A percentile compares a stretch with the other conserved stretches of the same genome.
These are phyloP conservation scores for Diarsia brunnea DNA, from an alignment of 2,888 invertebrate species.

Conservation along the genomic window DNA sequence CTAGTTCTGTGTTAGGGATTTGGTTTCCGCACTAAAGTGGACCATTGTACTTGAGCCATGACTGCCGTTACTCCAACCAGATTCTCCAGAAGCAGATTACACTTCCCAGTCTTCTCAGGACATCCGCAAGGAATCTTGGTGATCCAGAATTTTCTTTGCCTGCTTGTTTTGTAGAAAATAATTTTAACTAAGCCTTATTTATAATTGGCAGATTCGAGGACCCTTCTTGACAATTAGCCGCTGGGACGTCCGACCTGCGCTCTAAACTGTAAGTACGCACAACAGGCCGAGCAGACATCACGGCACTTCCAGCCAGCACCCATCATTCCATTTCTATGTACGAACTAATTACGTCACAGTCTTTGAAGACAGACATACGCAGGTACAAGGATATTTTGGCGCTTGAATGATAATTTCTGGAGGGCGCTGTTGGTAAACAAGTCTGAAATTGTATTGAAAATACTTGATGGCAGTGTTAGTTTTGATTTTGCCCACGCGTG, in stretches of 20 bases:
- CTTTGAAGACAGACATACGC: slow-evolving; percentile 9
- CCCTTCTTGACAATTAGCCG: slow-evolving; percentile 95
- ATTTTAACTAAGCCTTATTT: not conserved
- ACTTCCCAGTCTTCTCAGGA: too few relatives aligned
- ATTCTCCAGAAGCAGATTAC: too few relatives aligned
- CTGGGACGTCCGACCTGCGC: slow-evolving; percentile 92
- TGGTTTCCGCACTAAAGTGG: too few relatives aligned
- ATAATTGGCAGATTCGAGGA: slow-evolving; percentile 86
- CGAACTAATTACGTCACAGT: slow-evolving; percentile 25
- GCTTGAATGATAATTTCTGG: not conserved
- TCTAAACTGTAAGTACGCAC: slow-evolving; percentile 92
- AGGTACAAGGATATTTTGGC: slow-evolving; percentile 4
- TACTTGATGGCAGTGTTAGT: not conserved
- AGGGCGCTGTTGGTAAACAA: not conserved
- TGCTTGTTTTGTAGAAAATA: not conserved
- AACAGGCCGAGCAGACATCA: slow-evolving; percentile 80
- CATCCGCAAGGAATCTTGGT: too few relatives aligned
- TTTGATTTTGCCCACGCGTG: not conserved
- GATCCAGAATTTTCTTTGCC: too few relatives aligned
- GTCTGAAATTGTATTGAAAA: not conserved
- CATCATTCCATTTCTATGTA: slow-evolving; percentile 30
- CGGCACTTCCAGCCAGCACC: slow-evolving; percentile 69
- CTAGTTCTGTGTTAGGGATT: too few relatives aligned
- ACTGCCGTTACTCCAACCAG: too few relatives aligned
- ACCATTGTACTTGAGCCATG: too few relatives aligned